A percentile compares a stretch with the other conserved stretches of the same genome.
Evolutionary conservation across 2,888 invertebrate species (phyloP).

Genomic region (Oscheius onirici): DNA sequence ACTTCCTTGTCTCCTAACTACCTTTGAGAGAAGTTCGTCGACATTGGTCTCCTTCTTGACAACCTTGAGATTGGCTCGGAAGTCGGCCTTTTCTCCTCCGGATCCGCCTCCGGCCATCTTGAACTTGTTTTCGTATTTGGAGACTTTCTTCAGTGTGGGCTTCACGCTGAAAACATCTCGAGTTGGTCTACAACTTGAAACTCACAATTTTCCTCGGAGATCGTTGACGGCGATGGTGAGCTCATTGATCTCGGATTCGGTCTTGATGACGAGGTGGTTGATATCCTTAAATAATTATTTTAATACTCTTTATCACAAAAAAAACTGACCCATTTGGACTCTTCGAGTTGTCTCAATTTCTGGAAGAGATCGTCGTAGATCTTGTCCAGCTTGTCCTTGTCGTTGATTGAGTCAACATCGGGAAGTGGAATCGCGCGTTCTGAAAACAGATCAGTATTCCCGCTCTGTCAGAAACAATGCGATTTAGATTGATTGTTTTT

Average conservation of each 20-base stretch:
- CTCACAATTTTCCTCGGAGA: constrained; percentile 94
- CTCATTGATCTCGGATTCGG: constrained; percentile 84
- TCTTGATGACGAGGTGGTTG: constrained; percentile 87
- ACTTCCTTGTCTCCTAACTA: neutral
- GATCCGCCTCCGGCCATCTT: constrained; percentile 51
- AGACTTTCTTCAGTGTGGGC: constrained; percentile 88
- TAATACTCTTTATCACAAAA: too few relatives aligned
- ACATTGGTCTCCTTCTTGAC: constrained; percentile 92
- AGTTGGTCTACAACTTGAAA: neutral
- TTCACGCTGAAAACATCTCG: constrained; percentile 53
- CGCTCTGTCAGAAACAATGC: constrained; percentile 2
- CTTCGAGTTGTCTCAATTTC: constrained; percentile 74
- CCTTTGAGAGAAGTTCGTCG: constrained; percentile 55
- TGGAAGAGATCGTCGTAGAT: constrained; percentile 75
- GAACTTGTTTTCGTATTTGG: constrained; percentile 94
- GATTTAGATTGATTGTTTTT: constrained; percentile 10
- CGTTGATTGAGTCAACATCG: constrained; percentile 82
- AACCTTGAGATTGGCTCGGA: constrained; percentile 98
- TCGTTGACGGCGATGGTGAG: constrained; percentile 99
- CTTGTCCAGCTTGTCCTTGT: constrained; percentile 78
- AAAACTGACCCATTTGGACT: constrained; percentile 77
- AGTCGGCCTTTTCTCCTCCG: constrained; percentile 81
- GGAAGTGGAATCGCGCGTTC: constrained; percentile 90
- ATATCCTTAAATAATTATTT: constrained; percentile 78
- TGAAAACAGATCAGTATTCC: constrained; percentile 78